Conservation (phyloP, 2,113 vertebrate species). For the Sclerurus mexicanus region DNA sequence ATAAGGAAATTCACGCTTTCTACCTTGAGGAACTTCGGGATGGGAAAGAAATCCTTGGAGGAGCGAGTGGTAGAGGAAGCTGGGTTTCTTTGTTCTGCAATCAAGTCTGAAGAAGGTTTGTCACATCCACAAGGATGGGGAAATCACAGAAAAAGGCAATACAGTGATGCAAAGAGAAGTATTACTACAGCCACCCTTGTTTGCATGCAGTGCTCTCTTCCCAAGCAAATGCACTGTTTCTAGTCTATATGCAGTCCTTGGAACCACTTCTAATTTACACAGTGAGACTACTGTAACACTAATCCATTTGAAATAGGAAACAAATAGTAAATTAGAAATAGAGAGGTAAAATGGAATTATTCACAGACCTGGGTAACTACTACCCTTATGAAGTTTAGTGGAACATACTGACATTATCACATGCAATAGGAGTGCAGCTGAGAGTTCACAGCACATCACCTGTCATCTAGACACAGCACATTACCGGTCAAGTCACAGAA, state of each 20-base stretch:
- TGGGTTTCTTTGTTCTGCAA: slow-evolving; percentile 50
- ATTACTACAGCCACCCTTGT: background rate
- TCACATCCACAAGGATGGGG: background rate
- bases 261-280: background rate
- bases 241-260: background rate
- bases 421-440: background rate
- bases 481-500: background rate
- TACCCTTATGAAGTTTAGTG: background rate
- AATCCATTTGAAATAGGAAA: background rate
- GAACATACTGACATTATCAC: background rate
- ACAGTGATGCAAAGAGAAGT: background rate
- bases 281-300: background rate
- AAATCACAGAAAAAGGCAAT: background rate
- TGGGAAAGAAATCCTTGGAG: slow-evolving; percentile 84
- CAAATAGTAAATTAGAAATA: background rate
- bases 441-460: background rate
- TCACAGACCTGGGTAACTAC: background rate
- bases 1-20: slow-evolving; percentile 76
- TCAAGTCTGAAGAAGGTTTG: slow-evolving; percentile 55
- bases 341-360: background rate
- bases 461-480: background rate
- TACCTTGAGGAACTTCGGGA: slow-evolving; percentile 80
- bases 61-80: slow-evolving; percentile 75
- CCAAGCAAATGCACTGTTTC: background rate
- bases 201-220: background rate